Evolutionary conservation across 2,113 vertebrate genomes (phyloP).

Genomic region (Bujurquina vittata): DNA sequence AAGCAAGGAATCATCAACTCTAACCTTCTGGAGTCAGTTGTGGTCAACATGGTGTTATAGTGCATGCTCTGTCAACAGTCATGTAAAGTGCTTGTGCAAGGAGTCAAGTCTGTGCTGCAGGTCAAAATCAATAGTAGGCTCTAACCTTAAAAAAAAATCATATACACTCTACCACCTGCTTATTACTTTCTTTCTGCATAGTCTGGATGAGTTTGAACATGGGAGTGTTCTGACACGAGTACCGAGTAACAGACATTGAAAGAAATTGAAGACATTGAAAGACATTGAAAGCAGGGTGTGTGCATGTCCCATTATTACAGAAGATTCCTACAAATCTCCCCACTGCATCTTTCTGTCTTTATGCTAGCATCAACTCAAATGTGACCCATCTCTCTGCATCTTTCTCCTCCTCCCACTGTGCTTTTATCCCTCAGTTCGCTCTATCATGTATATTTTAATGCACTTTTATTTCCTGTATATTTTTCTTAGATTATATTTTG

Average conservation of each 20-base stretch:
- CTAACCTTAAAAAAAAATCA: conserved; percentile 27
- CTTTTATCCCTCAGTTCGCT: conserved; percentile 69
- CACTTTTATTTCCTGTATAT: too few relatives aligned
- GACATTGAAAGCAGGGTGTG: background rate
- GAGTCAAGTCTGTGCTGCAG: conserved; percentile 23
- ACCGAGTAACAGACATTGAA: background rate
- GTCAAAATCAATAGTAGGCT: conserved; percentile 52
- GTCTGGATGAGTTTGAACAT: background rate
- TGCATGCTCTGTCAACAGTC: conserved; percentile 43
- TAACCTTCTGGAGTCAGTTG: background rate
- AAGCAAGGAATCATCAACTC: background rate
- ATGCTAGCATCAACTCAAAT: conserved; percentile 41
- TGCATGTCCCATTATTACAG: background rate
- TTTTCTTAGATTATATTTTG: too few relatives aligned
- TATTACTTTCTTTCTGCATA: background rate
- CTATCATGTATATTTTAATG: too few relatives aligned
- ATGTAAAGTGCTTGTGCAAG: conserved; percentile 15
- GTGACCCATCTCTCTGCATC: conserved; percentile 52
- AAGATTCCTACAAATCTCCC: conserved; percentile 34
- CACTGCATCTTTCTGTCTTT: conserved; percentile 44
- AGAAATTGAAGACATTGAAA: too few relatives aligned
- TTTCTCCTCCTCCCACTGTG: conserved; percentile 57
- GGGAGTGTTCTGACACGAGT: background rate
- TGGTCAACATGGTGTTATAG: conserved; percentile 10
- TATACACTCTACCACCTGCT: conserved; percentile 10